Conservation (phyloP, 2,888 invertebrate genomes). For the Dynastes grantii region DNA sequence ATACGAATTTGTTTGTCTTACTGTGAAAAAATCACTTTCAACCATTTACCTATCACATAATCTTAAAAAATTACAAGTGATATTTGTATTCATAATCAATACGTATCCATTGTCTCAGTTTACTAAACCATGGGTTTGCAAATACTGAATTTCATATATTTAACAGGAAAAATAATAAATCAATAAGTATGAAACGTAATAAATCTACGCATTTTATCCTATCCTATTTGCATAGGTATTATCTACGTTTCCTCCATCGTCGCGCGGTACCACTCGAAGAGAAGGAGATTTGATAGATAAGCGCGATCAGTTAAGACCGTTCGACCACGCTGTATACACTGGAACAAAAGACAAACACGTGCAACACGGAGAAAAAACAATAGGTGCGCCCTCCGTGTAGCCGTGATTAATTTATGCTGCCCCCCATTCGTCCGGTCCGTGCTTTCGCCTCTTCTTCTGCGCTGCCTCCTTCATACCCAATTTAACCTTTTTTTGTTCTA, state of each 20-base stretch:
- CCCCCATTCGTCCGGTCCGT: constrained; percentile 43
- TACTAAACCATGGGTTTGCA: not conserved
- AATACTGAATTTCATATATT: not conserved
- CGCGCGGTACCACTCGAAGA: constrained; percentile 3
- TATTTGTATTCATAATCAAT: no score
- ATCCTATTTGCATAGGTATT: constrained; percentile 19
- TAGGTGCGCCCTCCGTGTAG: constrained; percentile 41
- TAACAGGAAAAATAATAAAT: not conserved
- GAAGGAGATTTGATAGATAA: constrained; percentile 25
- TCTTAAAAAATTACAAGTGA: no score
- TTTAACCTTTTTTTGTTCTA: constrained; percentile 48
- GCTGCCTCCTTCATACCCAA: constrained; percentile 43
- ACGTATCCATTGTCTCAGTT: no score
- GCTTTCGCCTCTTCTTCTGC: constrained; percentile 32
- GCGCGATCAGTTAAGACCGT: constrained; percentile 11
- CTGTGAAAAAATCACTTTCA: no score
- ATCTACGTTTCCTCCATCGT: constrained; percentile 4
- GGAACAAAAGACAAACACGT: constrained; percentile 42
- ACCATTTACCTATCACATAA: no score
- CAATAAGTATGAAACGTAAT: not conserved
- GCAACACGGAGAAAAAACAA: constrained; percentile 44
- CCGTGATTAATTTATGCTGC: constrained; percentile 47
- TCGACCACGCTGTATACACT: constrained; percentile 29
- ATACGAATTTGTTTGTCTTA: no score
- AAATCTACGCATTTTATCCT: not conserved